These are phyloP conservation scores for Archaeoteleia sp. DNA, from an alignment of 2,888 invertebrate genomes.

Conservation along the genomic window DNA sequence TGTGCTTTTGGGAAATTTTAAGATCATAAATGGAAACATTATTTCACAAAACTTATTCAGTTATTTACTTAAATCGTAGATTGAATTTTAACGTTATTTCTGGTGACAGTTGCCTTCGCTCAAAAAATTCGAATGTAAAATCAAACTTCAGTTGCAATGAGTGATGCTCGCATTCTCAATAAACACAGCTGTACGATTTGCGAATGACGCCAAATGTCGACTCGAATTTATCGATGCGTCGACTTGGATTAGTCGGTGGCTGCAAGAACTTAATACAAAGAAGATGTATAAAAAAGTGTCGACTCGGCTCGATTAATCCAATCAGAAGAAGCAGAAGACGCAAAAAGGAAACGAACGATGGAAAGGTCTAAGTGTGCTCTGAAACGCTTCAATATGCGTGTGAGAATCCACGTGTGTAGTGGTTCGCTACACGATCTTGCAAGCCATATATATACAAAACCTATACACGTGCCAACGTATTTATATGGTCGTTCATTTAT, in stretches of 20 bases:
- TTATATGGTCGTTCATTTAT: conserved; percentile 33
- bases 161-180: too few species aligned
- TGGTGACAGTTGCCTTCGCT: too few species aligned
- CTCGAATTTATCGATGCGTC: background rate
- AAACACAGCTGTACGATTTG: background rate
- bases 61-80: too few species aligned
- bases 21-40: too few species aligned
- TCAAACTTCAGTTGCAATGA: too few species aligned
- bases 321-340: conserved; percentile 16
- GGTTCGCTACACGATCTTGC: too few species aligned
- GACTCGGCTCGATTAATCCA: conserved; percentile 32
- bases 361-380: conserved; percentile 18
- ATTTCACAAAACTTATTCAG: too few species aligned
- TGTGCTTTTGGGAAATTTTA: too few species aligned
- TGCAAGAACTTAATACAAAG: conserved; percentile 9
- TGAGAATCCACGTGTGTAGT: background rate
- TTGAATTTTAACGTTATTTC: too few species aligned
- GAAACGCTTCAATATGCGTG: background rate
- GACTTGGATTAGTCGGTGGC: background rate
- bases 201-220: background rate
- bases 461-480: conserved; percentile 2
- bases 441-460: background rate
- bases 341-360: conserved; percentile 5
- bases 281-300: conserved; percentile 20
- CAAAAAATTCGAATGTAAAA: too few species aligned